Base-by-base conservation (phyloP, 92 coral and sea anemone species). In the Epizoanthus scotinus region DNA sequence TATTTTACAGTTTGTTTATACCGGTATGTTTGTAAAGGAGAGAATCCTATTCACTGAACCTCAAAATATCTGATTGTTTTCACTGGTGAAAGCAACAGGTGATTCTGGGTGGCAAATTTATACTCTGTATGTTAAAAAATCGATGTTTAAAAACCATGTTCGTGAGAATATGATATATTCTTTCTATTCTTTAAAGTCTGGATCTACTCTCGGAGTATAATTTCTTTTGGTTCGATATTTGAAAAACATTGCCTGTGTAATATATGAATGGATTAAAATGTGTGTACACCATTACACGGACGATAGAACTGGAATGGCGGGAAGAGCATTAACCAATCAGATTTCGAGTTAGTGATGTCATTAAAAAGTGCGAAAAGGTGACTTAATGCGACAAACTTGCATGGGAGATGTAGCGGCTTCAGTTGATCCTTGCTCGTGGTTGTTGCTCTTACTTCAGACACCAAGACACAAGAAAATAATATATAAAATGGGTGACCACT, bases 321-420 rank as follows among this genome's bases (percentile, higher is more conserved):
- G 28, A 36, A 38, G 29, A n/a, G 59, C 31, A 54, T 65, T 47
- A 75, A 63, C 97, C 97, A 92, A 92, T 92, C 84, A 87, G 91
- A 89, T 87, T 89, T 84, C 84, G 79, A 60, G 90, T 87, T 85
- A 78, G 86, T 92, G 97, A 92, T 78, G 94, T 92, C 83, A 92
- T 87, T 84, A 78, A 79, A 81, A 79, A 79, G 85, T 80, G 81
- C 71, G 85, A 82, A 86, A 83, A 38, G 90, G 94, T 92, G 94
- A 92, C 94, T 92, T 92, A 83, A 92, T 92, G 90, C 84, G 82
- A 71, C 60, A 91, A 87, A 89, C 78, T 90, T 72, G 84, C 80
- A 71, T 91, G 90, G 83, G 38, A 86, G 79, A 82, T 90, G 83
- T 90, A 92, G 97, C 97, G 97, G 97, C 97, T 90, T 92, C 94